These are phyloP conservation scores for Oreohelix idahoensis DNA, from an alignment of 1,140 invertebrate species.

Conservation along the genomic window DNA sequence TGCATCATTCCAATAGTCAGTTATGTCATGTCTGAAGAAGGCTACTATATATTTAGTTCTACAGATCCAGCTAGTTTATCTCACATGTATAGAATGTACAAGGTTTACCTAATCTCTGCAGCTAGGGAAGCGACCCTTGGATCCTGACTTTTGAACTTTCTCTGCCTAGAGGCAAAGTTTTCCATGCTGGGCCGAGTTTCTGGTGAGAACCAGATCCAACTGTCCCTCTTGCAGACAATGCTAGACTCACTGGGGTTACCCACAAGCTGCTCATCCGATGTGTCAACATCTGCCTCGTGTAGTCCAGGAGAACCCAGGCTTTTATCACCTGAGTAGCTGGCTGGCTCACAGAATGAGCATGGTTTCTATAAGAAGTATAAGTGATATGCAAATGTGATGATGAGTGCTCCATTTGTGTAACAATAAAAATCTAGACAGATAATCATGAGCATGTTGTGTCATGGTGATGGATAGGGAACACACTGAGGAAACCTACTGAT, in stretches of 20 bases:
- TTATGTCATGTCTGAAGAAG: too few species aligned
- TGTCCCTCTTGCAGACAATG: conserved; percentile 25
- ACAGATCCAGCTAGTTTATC: too few species aligned
- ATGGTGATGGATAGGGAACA: too few species aligned
- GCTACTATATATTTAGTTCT: too few species aligned
- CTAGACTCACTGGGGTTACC: conserved; percentile 14
- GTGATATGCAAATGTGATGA: too few species aligned
- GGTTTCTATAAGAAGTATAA: neutral
- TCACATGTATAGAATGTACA: too few species aligned
- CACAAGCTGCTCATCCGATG: neutral
- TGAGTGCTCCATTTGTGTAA: too few species aligned
- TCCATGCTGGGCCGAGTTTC: conserved; percentile 20
- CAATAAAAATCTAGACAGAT: too few species aligned
- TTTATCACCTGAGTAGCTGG: neutral
- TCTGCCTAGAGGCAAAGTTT: conserved; percentile 30
- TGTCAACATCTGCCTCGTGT: neutral
- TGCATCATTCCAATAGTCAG: too few species aligned
- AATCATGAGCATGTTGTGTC: too few species aligned
- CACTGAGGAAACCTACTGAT: too few species aligned
- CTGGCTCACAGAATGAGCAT: neutral
- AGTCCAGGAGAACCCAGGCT: neutral
- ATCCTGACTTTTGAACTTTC: conserved; percentile 26
- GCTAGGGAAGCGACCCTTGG: conserved; percentile 15
- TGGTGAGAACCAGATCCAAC: conserved; percentile 37
- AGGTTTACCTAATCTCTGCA: conserved; percentile 19